Conservation (phyloP, 64 coral and sea anemone genomes). For the Astreopora myriophthalma region DNA sequence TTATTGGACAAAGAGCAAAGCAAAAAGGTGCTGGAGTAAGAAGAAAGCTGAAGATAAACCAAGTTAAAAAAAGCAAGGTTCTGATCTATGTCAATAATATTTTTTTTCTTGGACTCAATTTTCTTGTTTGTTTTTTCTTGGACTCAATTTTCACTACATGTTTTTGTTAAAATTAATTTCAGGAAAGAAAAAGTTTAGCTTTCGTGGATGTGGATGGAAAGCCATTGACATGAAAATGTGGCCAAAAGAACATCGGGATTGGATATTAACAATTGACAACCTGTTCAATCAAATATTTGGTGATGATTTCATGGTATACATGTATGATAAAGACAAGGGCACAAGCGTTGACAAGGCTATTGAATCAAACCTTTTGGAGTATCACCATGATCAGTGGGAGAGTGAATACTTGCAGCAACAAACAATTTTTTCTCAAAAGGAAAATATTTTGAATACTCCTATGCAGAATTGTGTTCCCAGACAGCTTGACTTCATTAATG, state of each 20-base stretch:
- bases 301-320: not conserved
- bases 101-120: no score
- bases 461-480: not conserved
- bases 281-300: not conserved
- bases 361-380: conserved; percentile 2
- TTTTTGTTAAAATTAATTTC: no score
- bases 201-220: conserved; percentile 3
- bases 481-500: conserved; percentile 2
- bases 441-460: not conserved
- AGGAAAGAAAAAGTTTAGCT: not conserved
- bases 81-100: not conserved
- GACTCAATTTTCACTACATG: no score
- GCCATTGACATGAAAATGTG: not conserved
- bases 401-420: not conserved
- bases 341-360: conserved; percentile 27
- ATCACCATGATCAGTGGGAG: conserved; percentile 50
- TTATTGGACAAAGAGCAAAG: no score
- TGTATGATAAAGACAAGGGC: conserved; percentile 37
- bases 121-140: not conserved
- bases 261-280: not conserved
- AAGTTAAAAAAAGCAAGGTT: no score
- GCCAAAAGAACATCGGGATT: not conserved
- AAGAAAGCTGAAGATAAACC: no score
- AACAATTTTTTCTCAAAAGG: not conserved
- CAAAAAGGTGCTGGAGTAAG: no score